Percentiles rank a stretch among this genome's conserved stretches.
phyloP scores from a whole-genome alignment of 1,140 invertebrate genomes.

The Cylas formicarius region DNA sequence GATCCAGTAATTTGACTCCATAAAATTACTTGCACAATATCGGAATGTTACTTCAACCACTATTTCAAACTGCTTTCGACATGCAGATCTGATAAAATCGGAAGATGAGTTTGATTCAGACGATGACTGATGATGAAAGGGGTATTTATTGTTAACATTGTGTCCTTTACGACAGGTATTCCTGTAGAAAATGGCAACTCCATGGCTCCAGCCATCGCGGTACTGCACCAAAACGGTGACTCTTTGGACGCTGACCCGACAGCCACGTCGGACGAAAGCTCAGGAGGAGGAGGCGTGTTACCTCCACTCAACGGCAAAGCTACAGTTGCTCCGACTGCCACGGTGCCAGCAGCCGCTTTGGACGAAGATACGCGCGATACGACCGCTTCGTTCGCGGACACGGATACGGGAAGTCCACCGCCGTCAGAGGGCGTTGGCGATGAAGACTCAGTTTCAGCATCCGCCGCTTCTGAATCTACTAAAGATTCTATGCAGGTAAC shows the following conservation, averaged over 20 bases:
- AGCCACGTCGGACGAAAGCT: constrained; percentile 48
- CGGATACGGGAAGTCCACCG: constrained; percentile 13
- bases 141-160: constrained; percentile 1
- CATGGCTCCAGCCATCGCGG: constrained; percentile 34
- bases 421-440: constrained; percentile 14
- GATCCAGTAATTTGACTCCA: too few relatives aligned
- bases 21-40: too few relatives aligned
- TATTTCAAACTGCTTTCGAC: too few relatives aligned
- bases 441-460: constrained; percentile 18
- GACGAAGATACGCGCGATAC: constrained; percentile 51
- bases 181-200: constrained; percentile 39
- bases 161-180: constrained; percentile 33
- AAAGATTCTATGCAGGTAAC: constrained; percentile 35
- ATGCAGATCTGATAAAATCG: neutral
- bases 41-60: too few relatives aligned
- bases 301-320: constrained; percentile 43
- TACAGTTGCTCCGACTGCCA: constrained; percentile 17
- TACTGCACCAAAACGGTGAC: constrained; percentile 49
- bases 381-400: constrained; percentile 63
- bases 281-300: constrained; percentile 31
- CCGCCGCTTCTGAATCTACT: constrained; percentile 36
- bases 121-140: neutral
- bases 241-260: constrained; percentile 45
- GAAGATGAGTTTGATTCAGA: neutral
- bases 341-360: constrained; percentile 24